Percentiles rank a stretch among this genome's conserved stretches.
Evolutionary conservation across 2,888 invertebrate genomes (phyloP).

Genomic region (Germaria angustata): DNA sequence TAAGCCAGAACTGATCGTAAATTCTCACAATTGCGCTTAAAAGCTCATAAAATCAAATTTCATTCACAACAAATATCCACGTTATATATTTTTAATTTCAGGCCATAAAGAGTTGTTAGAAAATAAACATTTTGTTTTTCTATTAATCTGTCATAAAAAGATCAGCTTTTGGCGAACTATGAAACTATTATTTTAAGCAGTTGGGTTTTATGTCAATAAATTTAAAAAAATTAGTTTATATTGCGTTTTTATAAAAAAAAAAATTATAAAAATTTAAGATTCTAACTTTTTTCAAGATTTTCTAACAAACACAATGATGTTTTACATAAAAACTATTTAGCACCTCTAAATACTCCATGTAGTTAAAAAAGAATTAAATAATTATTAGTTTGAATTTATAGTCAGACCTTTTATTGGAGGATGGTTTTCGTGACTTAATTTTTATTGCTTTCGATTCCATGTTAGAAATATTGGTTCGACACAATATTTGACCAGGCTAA

Average conservation of each 20-base stretch:
- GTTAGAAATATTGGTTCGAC: not conserved
- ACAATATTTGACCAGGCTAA: not conserved
- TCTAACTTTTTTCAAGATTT: not conserved
- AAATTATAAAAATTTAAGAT: slow-evolving; percentile 6
- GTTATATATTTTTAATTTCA: slow-evolving; percentile 9
- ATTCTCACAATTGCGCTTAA: not conserved
- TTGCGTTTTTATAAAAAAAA: not conserved
- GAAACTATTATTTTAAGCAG: slow-evolving; percentile 20
- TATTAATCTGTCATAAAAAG: slow-evolving; percentile 46
- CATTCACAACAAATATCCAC: not conserved
- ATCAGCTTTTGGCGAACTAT: slow-evolving; percentile 47
- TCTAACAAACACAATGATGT: slow-evolving; percentile 4
- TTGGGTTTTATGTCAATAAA: not conserved
- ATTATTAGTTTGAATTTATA: slow-evolving; percentile 24
- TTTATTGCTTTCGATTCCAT: slow-evolving; percentile 17
- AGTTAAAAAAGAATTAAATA: slow-evolving; percentile 30
- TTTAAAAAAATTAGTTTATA: not conserved
- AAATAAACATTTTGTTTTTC: slow-evolving; percentile 11
- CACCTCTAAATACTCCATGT: slow-evolving; percentile 16
- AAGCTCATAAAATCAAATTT: not conserved
- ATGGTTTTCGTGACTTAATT: slow-evolving; percentile 28
- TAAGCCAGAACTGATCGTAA: too few species aligned
- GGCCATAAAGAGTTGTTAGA: slow-evolving; percentile 1
- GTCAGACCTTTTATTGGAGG: not conserved
- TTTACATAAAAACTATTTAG: not conserved